phyloP scores from a whole-genome alignment of 2,888 invertebrate genomes.

The Prionchulus punctatus region DNA sequence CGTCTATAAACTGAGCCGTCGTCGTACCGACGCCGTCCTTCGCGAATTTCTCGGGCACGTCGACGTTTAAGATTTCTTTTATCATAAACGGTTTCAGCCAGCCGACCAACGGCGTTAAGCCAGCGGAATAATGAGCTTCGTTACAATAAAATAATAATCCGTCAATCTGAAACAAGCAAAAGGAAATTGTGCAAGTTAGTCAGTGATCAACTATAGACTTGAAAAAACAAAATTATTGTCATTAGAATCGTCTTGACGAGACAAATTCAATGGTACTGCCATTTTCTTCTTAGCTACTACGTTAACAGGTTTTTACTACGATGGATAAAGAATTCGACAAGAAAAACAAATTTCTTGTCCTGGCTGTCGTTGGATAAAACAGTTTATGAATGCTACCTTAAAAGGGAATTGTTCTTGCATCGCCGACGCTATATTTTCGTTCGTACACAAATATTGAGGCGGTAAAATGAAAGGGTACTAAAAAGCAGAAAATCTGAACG shows the following conservation, averaged over 20 bases:
- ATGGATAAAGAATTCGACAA: too few relatives aligned
- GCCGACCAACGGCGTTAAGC: conserved; percentile 66
- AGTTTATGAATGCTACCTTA: too few relatives aligned
- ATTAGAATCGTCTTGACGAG: too few relatives aligned
- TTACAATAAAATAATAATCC: conserved; percentile 82
- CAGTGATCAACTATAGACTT: not conserved
- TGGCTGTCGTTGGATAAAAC: too few relatives aligned
- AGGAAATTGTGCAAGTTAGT: not conserved
- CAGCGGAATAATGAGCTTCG: conserved; percentile 56
- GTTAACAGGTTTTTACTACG: too few relatives aligned
- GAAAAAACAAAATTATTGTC: not conserved
- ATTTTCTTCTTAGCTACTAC: too few relatives aligned
- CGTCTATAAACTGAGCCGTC: not conserved
- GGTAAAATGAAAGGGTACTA: conserved; percentile 39
- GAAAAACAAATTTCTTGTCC: too few relatives aligned
- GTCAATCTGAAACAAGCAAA: conserved; percentile 44
- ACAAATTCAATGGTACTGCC: too few relatives aligned
- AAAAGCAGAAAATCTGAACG: not conserved
- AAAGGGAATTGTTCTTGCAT: conserved; percentile 14
- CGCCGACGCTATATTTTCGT: conserved; percentile 21
- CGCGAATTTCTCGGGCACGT: not conserved
- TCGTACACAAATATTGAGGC: conserved; percentile 29
- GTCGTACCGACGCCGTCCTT: not conserved
- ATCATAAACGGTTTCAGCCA: conserved; percentile 55
- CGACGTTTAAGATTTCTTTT: conserved; percentile 22